Conservation (phyloP, 2,888 invertebrate genomes). For the Synanthedon formicaeformis region DNA sequence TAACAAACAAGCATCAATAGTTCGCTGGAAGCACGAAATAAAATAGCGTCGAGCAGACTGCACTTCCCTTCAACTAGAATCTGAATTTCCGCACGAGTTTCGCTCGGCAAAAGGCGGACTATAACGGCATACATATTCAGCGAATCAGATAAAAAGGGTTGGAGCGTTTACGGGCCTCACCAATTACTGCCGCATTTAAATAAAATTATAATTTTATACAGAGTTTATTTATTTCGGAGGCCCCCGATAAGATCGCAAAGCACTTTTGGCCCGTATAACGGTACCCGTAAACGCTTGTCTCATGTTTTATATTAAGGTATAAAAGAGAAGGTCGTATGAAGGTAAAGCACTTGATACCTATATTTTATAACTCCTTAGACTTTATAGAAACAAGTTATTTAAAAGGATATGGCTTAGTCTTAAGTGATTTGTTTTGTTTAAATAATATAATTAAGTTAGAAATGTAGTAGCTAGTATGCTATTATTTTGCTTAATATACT, state of each 20-base stretch:
- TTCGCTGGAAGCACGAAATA: neutral
- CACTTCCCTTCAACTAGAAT: neutral
- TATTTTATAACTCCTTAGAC: too few species aligned
- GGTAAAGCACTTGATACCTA: neutral
- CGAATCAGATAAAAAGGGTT: constrained; percentile 21
- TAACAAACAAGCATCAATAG: neutral
- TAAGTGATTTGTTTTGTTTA: too few species aligned
- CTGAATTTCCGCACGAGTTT: neutral
- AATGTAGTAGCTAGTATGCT: too few species aligned
- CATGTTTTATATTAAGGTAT: constrained; percentile 2
- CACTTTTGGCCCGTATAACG: constrained; percentile 1
- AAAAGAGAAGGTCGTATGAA: neutral
- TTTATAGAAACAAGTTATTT: too few species aligned
- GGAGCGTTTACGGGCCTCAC: constrained; percentile 14
- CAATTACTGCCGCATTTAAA: constrained; percentile 30
- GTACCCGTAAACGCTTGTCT: constrained; percentile 5
- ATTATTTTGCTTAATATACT: too few species aligned
- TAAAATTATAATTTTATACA: constrained; percentile 37
- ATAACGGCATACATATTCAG: neutral
- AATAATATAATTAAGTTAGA: too few species aligned
- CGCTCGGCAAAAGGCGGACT: neutral
- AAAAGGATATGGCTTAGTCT: too few species aligned
- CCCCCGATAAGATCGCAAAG: constrained; percentile 19
- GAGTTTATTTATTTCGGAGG: constrained; percentile 23
- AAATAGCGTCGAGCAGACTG: neutral